Percentiles rank a stretch among this genome's conserved stretches.
Conservation (phyloP, 2,113 vertebrate genomes). For the Perca flavescens region DNA sequence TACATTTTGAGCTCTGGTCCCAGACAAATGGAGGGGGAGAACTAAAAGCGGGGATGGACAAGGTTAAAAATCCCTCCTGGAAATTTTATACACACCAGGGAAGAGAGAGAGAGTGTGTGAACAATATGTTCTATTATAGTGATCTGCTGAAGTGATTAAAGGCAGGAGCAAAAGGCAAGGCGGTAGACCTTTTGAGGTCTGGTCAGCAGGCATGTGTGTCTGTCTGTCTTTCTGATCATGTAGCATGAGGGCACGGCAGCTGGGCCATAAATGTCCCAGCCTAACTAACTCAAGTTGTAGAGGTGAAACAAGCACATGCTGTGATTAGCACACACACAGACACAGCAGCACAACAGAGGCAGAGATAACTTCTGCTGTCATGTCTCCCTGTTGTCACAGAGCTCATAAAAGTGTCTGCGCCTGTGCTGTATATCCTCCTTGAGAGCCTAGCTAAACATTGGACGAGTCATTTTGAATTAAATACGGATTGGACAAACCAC, state of each 20-base stretch:
- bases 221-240: constrained; percentile 50
- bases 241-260: constrained; percentile 47
- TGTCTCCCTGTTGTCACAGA: constrained; percentile 42
- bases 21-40: constrained; percentile 56
- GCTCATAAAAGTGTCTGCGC: constrained; percentile 63
- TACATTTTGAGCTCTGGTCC: constrained; percentile 46
- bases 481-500: constrained; percentile 38
- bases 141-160: constrained; percentile 77
- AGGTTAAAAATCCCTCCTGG: constrained; percentile 62
- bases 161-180: constrained; percentile 71
- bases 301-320: constrained; percentile 47
- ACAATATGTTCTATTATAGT: constrained; percentile 73
- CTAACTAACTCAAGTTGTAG: constrained; percentile 40
- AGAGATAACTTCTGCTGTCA: constrained; percentile 45
- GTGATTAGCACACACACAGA: constrained; percentile 35
- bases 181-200: constrained; percentile 60
- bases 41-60: constrained; percentile 50
- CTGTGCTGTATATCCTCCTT: constrained; percentile 44
- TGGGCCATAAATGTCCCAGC: constrained; percentile 53
- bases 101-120: constrained; percentile 38
- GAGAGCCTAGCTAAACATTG: constrained; percentile 58
- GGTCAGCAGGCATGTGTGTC: constrained; percentile 48
- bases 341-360: constrained; percentile 34
- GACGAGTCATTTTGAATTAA: constrained; percentile 53
- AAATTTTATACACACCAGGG: constrained; percentile 53